Evolutionary conservation across 2,888 invertebrate genomes (phyloP).

Genomic region (Pollenia angustigena): DNA sequence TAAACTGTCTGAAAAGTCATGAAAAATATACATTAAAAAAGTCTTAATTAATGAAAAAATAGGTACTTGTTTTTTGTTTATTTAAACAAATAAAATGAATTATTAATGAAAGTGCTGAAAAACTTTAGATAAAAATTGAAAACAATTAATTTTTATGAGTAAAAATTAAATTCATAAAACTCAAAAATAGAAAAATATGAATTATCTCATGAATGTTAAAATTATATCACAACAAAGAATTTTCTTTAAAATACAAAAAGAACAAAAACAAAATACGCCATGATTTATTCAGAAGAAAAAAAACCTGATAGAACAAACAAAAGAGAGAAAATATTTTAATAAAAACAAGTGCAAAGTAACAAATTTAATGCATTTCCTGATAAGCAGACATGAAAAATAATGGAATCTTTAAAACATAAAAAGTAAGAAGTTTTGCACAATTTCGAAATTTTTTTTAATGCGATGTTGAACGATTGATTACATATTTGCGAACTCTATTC

Average conservation of each 20-base stretch:
- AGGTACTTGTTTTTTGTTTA: not conserved
- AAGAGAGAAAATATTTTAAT: not conserved
- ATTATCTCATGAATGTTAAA: slow-evolving; percentile 51
- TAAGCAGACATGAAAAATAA: slow-evolving; percentile 3
- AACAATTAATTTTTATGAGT: not conserved
- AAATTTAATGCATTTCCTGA: slow-evolving; percentile 49
- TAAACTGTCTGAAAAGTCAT: slow-evolving; percentile 2
- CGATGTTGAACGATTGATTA: too few relatives aligned
- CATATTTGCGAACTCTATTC: too few relatives aligned
- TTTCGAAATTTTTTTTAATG: too few relatives aligned
- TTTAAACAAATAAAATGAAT: slow-evolving; percentile 44
- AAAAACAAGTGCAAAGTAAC: slow-evolving; percentile 36
- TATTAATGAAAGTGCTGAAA: slow-evolving; percentile 56
- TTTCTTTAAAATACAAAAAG: not conserved
- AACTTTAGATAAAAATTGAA: slow-evolving; percentile 33
- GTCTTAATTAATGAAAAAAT: slow-evolving; percentile 28
- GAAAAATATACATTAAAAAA: slow-evolving; percentile 11
- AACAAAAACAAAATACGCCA: not conserved
- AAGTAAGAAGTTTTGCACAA: slow-evolving; percentile 11
- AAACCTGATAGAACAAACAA: slow-evolving; percentile 27
- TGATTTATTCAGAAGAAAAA: slow-evolving; percentile 52
- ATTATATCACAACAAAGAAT: slow-evolving; percentile 32
- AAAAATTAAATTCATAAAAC: slow-evolving; percentile 28
- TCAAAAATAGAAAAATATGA: slow-evolving; percentile 38
- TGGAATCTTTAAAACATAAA: slow-evolving; percentile 37